Percentiles rank a stretch among this genome's conserved stretches.
Conservation (phyloP, 1,140 invertebrate genomes). For the Drosophila miranda region DNA sequence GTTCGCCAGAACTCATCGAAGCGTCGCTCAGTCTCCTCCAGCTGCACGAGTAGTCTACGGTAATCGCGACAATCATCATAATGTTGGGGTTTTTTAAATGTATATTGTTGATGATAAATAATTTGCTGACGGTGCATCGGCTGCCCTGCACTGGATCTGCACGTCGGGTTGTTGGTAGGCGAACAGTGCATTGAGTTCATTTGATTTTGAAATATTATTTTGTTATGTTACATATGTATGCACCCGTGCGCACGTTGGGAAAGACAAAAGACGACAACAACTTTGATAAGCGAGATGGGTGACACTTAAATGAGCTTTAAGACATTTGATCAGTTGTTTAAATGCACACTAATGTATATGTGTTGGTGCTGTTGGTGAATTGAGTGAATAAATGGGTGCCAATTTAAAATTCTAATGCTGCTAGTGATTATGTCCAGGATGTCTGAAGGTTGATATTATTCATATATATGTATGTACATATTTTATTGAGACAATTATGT, state of each 20-base stretch:
- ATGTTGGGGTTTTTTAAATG: conserved; percentile 75
- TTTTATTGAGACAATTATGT: too few species aligned
- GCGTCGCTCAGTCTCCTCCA: conserved; percentile 96
- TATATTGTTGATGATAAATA: conserved; percentile 78
- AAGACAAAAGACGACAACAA: conserved; percentile 58
- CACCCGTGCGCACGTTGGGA: conserved; percentile 31
- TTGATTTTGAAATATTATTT: conserved; percentile 34
- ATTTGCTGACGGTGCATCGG: conserved; percentile 71
- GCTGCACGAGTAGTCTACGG: conserved; percentile 92
- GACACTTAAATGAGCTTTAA: conserved; percentile 33
- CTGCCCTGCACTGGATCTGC: conserved; percentile 76
- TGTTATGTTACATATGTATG: conserved; percentile 21
- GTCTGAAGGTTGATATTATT: too few species aligned
- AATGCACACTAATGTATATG: background rate
- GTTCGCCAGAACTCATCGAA: conserved; percentile 97
- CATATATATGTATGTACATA: too few species aligned
- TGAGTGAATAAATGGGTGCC: conserved; percentile 5
- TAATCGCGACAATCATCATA: conserved; percentile 79
- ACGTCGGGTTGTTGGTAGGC: conserved; percentile 46
- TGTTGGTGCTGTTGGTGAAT: conserved; percentile 16
- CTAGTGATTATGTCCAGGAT: conserved; percentile 1
- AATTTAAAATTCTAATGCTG: background rate
- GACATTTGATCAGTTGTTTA: too few species aligned
- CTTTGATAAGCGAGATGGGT: conserved; percentile 54
- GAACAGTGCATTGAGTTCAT: conserved; percentile 34